Evolutionary conservation across 2,113 vertebrate genomes (phyloP).

Genomic region (Psittacus erithacus): DNA sequence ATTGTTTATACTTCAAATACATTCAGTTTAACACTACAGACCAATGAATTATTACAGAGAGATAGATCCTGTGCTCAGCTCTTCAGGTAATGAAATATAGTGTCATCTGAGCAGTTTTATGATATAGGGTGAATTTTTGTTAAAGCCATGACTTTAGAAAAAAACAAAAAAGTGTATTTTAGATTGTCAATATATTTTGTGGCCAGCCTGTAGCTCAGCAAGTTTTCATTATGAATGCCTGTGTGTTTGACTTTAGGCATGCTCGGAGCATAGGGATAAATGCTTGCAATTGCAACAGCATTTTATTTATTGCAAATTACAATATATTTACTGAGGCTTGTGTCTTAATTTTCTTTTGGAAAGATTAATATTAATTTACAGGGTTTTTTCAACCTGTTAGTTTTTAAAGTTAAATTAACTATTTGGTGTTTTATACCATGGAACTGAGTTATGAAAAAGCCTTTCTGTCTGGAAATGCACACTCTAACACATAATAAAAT

Average conservation of each 20-base stretch:
- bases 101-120: not conserved
- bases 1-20: not conserved
- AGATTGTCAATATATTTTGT: not conserved
- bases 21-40: not conserved
- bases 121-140: conserved; percentile 17
- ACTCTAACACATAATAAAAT: not conserved
- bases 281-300: not conserved
- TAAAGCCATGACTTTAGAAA: not conserved
- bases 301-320: not conserved
- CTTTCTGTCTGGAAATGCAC: not conserved
- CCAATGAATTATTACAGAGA: not conserved
- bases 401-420: not conserved
- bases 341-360: not conserved
- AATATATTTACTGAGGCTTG: not conserved
- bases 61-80: not conserved
- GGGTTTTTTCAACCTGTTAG: not conserved
- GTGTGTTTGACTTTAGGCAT: not conserved
- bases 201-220: not conserved
- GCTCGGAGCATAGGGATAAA: not conserved
- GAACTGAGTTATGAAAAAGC: not conserved
- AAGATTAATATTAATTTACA: not conserved
- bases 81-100: not conserved
- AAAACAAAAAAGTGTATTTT: not conserved
- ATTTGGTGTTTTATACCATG: not conserved
- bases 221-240: not conserved